A percentile compares a stretch with the other conserved stretches of the same genome.
These are phyloP conservation scores for Rhagonycha lutea DNA, from an alignment of 2,888 invertebrate species.

Conservation along the genomic window DNA sequence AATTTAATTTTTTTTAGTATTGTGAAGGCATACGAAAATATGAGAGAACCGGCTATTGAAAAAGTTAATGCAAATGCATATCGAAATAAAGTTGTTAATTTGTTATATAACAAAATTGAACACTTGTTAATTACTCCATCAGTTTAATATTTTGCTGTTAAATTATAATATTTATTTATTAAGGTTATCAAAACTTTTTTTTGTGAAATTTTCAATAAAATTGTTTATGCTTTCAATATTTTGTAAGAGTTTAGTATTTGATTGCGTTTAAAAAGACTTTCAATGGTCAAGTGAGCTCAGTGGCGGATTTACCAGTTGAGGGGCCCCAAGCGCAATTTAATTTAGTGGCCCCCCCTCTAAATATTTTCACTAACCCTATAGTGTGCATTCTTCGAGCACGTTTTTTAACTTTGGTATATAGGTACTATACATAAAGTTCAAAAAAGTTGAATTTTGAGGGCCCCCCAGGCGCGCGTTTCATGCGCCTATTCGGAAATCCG, in stretches of 20 bases:
- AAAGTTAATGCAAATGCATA: not conserved
- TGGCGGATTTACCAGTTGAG: no score
- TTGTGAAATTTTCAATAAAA: not conserved
- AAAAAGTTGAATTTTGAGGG: no score
- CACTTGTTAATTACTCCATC: not conserved
- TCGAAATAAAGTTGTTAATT: not conserved
- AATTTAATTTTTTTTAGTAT: not conserved
- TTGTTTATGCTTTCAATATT: not conserved
- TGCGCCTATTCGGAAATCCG: no score
- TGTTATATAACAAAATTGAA: not conserved
- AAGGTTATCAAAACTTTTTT: not conserved
- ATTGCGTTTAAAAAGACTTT: not conserved
- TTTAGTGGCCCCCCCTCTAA: no score
- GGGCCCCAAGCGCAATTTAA: no score
- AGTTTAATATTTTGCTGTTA: not conserved
- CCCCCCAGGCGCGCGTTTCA: no score
- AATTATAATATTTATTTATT: not conserved
- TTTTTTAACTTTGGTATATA: no score
- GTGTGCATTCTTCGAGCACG: no score
- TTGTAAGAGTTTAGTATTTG: not conserved
- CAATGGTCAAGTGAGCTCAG: not conserved
- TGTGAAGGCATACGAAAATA: not conserved
- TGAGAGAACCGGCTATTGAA: not conserved
- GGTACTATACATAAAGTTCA: no score
- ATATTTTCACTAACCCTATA: no score